Evolutionary conservation across 2,888 invertebrate genomes (phyloP).

Genomic region (Tanytarsus gracilentus): DNA sequence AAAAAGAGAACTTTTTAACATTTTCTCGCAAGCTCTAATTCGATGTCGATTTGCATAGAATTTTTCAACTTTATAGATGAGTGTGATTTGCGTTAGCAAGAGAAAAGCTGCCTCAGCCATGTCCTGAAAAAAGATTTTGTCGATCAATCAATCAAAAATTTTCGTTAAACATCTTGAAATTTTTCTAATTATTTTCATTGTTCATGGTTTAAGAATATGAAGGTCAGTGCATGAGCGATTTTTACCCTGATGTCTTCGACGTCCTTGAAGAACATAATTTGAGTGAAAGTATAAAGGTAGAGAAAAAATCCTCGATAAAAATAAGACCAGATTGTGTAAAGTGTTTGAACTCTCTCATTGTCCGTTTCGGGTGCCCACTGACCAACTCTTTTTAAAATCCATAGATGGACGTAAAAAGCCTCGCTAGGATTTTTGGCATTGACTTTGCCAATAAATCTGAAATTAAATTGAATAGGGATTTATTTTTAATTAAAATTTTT

Average conservation of each 20-base stretch:
- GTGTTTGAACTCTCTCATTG: background rate
- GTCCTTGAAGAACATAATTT: conserved; percentile 12
- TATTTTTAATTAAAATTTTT: background rate
- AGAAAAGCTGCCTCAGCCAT: conserved; percentile 16
- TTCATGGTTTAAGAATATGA: too few species aligned
- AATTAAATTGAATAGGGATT: background rate
- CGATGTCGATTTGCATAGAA: conserved; percentile 19
- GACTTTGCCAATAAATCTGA: conserved; percentile 2
- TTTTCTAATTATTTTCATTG: too few species aligned
- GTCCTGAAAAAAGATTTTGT: conserved; percentile 1
- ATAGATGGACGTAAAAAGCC: conserved; percentile 1
- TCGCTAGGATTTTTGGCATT: conserved; percentile 11
- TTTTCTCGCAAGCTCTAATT: background rate
- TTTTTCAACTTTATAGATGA: conserved; percentile 18
- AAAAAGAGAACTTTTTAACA: conserved; percentile 9
- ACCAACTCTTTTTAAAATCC: conserved; percentile 15
- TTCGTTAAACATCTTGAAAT: too few species aligned
- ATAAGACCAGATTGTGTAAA: conserved; percentile 10
- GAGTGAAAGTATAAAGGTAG: conserved; percentile 16
- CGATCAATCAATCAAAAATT: background rate
- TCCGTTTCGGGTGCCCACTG: conserved; percentile 17
- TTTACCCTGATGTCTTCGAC: conserved; percentile 18
- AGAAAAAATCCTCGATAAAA: conserved; percentile 19
- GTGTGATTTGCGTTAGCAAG: conserved; percentile 13
- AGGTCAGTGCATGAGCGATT: too few species aligned